phyloP scores from a whole-genome alignment of 2,113 vertebrate genomes.

The Oceanites oceanicus region DNA sequence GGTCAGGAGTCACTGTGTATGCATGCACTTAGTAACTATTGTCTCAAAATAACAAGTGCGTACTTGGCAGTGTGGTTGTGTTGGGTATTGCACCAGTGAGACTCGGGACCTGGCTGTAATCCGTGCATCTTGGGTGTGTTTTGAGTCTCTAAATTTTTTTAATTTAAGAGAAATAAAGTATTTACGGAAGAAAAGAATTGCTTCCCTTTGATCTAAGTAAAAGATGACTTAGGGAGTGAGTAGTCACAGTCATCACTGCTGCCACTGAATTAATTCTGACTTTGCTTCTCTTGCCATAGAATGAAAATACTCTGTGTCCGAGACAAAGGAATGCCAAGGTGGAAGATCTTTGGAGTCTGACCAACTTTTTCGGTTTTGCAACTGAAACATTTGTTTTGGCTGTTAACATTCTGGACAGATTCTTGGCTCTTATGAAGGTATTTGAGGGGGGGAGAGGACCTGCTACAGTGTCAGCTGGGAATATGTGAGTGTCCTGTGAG shows the following conservation, averaged over 20 bases:
- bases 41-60: neutral
- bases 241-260: neutral
- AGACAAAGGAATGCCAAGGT: slow-evolving; percentile 90
- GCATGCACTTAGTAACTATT: neutral
- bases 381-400: slow-evolving; percentile 95
- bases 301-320: slow-evolving; percentile 84
- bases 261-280: neutral
- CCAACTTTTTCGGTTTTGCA: slow-evolving; percentile 93
- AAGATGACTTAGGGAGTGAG: neutral
- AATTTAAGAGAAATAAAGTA: neutral
- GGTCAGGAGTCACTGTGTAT: neutral
- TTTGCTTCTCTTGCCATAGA: slow-evolving; percentile 67
- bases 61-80: neutral
- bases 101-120: neutral
- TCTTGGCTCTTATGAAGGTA: slow-evolving; percentile 97
- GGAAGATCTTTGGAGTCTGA: slow-evolving; percentile 94
- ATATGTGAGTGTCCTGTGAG: neutral
- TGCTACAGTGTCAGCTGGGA: neutral
- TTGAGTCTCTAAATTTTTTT: neutral
- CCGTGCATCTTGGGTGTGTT: neutral
- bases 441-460: neutral
- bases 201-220: neutral
- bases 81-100: neutral
- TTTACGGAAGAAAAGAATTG: neutral
- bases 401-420: slow-evolving; percentile 95